Evolutionary conservation across 2,797 vertebrate species (phyloP).

Genomic region (Tinamus major): DNA sequence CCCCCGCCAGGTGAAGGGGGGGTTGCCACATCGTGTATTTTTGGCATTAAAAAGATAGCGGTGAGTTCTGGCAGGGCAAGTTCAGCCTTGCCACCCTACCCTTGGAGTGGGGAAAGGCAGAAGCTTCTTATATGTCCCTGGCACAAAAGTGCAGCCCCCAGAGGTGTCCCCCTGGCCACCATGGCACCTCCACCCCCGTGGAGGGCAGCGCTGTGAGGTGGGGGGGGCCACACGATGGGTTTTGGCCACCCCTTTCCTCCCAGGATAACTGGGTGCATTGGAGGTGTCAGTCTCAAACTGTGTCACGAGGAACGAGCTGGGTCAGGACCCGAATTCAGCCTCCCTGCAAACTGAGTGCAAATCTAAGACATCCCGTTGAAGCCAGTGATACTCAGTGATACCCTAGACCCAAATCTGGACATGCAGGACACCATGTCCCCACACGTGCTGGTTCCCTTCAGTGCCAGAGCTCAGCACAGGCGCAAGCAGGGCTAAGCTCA

Average conservation of each 20-base stretch:
- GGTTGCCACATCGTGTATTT: background rate
- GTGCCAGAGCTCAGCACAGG: accelerated
- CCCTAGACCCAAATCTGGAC: background rate
- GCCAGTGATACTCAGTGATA: accelerated
- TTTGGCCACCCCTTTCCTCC: background rate
- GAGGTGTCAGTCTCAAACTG: background rate
- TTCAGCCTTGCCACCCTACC: background rate
- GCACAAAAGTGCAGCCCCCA: accelerated
- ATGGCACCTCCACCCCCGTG: background rate
- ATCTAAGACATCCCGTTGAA: accelerated
- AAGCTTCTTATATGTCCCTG: accelerated
- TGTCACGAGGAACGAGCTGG: background rate
- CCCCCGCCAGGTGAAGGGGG: background rate
- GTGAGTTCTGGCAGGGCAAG: background rate
- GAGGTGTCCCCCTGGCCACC: background rate
- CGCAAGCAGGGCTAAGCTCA: accelerated
- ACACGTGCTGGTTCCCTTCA: background rate
- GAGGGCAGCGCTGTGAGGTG: accelerated
- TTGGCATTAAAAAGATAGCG: background rate
- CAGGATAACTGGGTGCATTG: accelerated
- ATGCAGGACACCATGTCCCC: background rate
- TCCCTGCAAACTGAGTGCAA: accelerated
- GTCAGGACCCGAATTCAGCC: background rate
- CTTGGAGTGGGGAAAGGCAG: background rate
- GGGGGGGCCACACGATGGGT: background rate